phyloP scores from a whole-genome alignment of 2,888 invertebrate species.

The Chrysolina oricalcia region DNA sequence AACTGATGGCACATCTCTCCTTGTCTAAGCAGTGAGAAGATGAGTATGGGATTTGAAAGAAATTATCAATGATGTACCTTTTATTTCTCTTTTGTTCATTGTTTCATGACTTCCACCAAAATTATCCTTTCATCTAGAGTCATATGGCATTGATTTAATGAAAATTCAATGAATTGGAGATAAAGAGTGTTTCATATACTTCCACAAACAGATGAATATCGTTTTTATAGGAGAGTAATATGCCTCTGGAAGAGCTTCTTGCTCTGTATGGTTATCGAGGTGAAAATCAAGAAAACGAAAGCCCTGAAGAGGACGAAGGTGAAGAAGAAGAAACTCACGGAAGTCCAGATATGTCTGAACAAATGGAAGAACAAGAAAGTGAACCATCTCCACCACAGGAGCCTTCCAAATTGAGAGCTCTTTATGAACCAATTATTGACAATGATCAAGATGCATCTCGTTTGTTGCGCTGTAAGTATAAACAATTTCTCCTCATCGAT shows the following conservation, averaged over 20 bases:
- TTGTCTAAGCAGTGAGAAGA: too few species aligned
- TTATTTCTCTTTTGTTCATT: too few species aligned
- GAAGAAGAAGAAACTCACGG: conserved; percentile 71
- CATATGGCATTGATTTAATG: not conserved
- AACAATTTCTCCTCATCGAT: not conserved
- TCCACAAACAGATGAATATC: not conserved
- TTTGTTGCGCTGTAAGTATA: conserved; percentile 72
- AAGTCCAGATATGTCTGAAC: conserved; percentile 72
- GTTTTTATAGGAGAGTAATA: conserved; percentile 86
- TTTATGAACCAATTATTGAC: conserved; percentile 73
- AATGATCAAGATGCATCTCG: conserved; percentile 71
- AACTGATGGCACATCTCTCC: too few species aligned
- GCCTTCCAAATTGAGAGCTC: conserved; percentile 74
- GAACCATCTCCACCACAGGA: conserved; percentile 66
- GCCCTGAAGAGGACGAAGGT: conserved; percentile 70
- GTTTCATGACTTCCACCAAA: not conserved
- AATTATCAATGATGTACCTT: too few species aligned
- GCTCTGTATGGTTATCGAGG: conserved; percentile 86
- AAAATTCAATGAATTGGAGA: not conserved
- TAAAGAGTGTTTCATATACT: not conserved
- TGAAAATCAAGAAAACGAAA: conserved; percentile 69
- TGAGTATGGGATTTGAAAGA: too few species aligned
- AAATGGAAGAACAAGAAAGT: conserved; percentile 65
- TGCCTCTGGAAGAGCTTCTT: conserved; percentile 94
- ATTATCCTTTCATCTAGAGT: not conserved